Base-by-base conservation (phyloP, 2,797 vertebrate species). In the Danionella dracula region DNA sequence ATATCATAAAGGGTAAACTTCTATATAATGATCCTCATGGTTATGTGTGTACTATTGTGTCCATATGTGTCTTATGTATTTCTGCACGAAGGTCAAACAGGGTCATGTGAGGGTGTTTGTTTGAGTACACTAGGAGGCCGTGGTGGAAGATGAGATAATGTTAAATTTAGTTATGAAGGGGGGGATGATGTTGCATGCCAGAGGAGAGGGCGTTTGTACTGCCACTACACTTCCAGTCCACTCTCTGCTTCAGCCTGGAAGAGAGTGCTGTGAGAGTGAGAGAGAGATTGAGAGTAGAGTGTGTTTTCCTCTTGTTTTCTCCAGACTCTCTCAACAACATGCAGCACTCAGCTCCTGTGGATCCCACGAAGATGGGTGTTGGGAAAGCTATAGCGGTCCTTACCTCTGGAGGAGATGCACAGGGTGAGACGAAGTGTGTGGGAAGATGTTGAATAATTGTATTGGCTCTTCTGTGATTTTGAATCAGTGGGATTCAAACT, bases 321-420 rank as follows among this genome's bases (percentile, higher is more conserved):
- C 42, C 60, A 71, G 71, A 65, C 49, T 73, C 50, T 40, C 66
- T 75, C 65, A 62, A 58, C 63, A 76, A 68, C 56, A 90, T 89
- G 87, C 79, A 81, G 42, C 68, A 82, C 40, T 0, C 15, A 2
- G 34, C 15, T 66, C 4, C 57, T 4, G 11, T 27, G 2, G 87
- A 86, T 27, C 65, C 80, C 42, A 84, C 81, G 56, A 89, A 76
- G 57, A 86, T 93, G 86, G 94, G 94, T 3, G n/a, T 61, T 1
- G 94, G 94, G 80, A 92, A 87, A 75, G 90, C 94, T 19, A 97
- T 97, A 1, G 94, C 94, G 0, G 93, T 97, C 56, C 84, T 97
- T 81, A 97, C 94, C 38, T 95, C 93, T 0, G 94, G 94, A 41
- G 93, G 94, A 16, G 94, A 97, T 78, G 93, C 94, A 75, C 93